Evolutionary conservation across 2,113 vertebrate genomes (phyloP), one percentile per base, ranked within the genome.

Genomic region (Uropsilus gracilis): DNA sequence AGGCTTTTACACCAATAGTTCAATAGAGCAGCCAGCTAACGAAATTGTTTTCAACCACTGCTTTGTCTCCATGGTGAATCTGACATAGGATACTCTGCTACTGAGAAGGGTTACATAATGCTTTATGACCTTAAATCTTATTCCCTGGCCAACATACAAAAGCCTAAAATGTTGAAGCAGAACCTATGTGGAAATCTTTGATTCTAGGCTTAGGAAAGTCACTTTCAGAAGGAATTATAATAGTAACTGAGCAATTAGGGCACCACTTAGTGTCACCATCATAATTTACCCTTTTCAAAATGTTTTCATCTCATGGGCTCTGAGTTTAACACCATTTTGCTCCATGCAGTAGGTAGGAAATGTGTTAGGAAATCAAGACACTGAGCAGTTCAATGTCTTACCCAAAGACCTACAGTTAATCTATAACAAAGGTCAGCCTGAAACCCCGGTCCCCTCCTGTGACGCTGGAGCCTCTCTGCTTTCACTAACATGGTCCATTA

Each of bases 1-100:
- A 90, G 66, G 55, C 24, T 91, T 92, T 94, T 87, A 85, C 24
- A 86, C 69, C 57, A 30, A 55, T 66, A 68, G 16, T 68, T 91
- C 44, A 84, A 53, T 80, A 61, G 32, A 75, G 10, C 64, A 59
- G 20, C 91, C 78, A 85, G 76, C 42, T 84, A 83, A 66, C 82
- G 89, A 94, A 96, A 87, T n/a, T 72, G 9, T 82, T 97, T 96
- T 89, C 71, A 97, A 73, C 37, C 53, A 63, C 64, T 90, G 34
- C 53, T 46, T 96, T 94, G 46, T 53, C 59, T 95, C 69, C 81
- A 17, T 81, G 64, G 71, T 81, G 55, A 97, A n/a, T 94, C 88
- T 73, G 89, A 84, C 83, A 59, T 46, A 90, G 44, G 72, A 11
- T 63, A 37, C n/a, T 92, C 26, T 91, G 50, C 73, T 85, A 73